A percentile compares a stretch with the other conserved stretches of the same genome.
These are phyloP conservation scores for Pangasius larnaudii DNA, from an alignment of 2,797 vertebrate genomes.

Conservation along the genomic window DNA sequence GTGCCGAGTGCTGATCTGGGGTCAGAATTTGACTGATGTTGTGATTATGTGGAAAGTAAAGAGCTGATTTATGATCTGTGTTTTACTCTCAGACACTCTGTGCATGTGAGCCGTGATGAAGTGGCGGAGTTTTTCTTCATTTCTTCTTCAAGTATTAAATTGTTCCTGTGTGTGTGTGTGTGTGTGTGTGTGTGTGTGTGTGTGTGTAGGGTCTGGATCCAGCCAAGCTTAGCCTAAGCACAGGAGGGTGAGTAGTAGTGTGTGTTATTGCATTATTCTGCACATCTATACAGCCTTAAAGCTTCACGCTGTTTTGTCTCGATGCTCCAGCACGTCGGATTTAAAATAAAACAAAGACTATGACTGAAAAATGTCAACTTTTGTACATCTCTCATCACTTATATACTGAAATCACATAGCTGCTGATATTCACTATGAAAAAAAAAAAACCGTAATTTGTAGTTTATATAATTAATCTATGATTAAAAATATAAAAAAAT, in stretches of 20 bases:
- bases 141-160: not conserved
- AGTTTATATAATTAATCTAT: not conserved
- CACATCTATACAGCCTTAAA: not conserved
- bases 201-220: constrained; percentile 87
- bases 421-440: not conserved
- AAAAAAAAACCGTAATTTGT: not conserved
- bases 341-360: not conserved
- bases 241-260: constrained; percentile 85
- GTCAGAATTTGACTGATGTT: not conserved
- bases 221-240: constrained; percentile 82
- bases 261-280: not conserved
- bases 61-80: not conserved
- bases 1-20: not conserved
- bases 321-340: not conserved
- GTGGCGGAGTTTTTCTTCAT: not conserved
- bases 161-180: not conserved
- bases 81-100: not conserved
- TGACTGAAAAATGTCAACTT: not conserved
- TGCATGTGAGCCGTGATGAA: not conserved
- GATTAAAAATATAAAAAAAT: not conserved
- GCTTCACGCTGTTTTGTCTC: not conserved
- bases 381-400: not conserved
- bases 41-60: not conserved
- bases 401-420: not conserved
- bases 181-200: constrained; percentile 63